phyloP scores from a whole-genome alignment of 2,888 invertebrate genomes.

The Xanthia togata region DNA sequence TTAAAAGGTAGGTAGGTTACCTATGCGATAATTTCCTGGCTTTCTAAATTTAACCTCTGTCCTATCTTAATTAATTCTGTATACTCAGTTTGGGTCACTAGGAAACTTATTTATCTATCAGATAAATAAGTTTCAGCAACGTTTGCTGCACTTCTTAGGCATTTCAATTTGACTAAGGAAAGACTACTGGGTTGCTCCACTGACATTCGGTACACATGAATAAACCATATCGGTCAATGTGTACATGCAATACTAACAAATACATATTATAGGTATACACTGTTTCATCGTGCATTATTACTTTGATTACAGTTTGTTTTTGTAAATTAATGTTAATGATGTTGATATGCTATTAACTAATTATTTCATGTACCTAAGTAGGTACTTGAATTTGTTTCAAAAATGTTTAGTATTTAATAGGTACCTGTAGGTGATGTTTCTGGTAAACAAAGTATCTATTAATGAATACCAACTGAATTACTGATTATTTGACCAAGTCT shows the following conservation, averaged over 20 bases:
- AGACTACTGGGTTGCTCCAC: background rate
- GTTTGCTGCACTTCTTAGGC: background rate
- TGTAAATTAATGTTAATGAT: slow-evolving; percentile 38
- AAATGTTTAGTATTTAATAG: slow-evolving; percentile 7
- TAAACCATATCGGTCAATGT: slow-evolving; percentile 12
- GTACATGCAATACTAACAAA: slow-evolving; percentile 3
- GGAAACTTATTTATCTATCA: background rate
- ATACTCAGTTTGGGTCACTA: background rate
- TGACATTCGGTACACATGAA: background rate
- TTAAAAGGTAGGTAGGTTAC: background rate
- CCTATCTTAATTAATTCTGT: background rate
- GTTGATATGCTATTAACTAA: slow-evolving; percentile 42
- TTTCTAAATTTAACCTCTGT: background rate
- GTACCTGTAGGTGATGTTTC: background rate
- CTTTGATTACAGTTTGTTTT: slow-evolving; percentile 28
- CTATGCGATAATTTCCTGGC: background rate
- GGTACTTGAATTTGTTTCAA: background rate
- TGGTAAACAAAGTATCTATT: slow-evolving; percentile 16
- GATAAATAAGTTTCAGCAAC: background rate
- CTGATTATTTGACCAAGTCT: background rate
- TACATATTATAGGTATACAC: background rate
- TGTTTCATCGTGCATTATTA: slow-evolving; percentile 6
- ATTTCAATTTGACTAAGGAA: background rate
- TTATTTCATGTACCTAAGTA: slow-evolving; percentile 21
- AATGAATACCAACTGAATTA: background rate